Evolutionary conservation across 1,140 invertebrate species (phyloP).

Genomic region (Anoplophora glabripennis): DNA sequence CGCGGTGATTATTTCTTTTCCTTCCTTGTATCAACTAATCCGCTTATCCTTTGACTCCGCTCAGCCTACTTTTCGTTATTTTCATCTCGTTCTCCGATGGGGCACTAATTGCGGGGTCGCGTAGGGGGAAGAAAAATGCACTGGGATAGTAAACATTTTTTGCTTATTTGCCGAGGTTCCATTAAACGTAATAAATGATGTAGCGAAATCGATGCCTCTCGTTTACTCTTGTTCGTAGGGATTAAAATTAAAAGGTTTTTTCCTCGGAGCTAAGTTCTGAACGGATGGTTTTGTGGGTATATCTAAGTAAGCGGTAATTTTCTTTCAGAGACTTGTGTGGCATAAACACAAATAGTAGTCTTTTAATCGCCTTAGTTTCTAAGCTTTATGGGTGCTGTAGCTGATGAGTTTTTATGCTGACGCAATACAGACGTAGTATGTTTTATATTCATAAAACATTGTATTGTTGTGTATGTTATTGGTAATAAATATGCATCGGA

Average conservation of each 20-base stretch:
- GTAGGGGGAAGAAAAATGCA: neutral
- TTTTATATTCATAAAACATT: too few species aligned
- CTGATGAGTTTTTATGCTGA: too few species aligned
- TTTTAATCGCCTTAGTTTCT: too few species aligned
- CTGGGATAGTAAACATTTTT: neutral
- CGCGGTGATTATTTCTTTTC: constrained; percentile 19
- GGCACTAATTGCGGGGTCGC: too few species aligned
- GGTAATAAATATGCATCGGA: too few species aligned
- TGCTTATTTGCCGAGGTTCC: constrained; percentile 18
- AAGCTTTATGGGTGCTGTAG: too few species aligned
- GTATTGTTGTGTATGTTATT: too few species aligned
- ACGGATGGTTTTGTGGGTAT: neutral
- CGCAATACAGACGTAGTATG: too few species aligned
- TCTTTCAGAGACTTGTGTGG: neutral
- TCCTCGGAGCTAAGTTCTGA: constrained; percentile 1
- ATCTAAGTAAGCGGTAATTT: neutral
- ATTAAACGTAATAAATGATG: constrained; percentile 36
- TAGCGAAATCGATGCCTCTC: constrained; percentile 28
- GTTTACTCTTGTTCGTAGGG: constrained; percentile 22
- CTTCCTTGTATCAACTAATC: constrained; percentile 4
- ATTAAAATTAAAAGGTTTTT: constrained; percentile 32
- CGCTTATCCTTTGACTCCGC: constrained; percentile 5
- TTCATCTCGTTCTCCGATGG: too few species aligned
- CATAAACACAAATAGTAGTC: too few species aligned
- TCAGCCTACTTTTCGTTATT: neutral